A percentile compares a stretch with the other conserved stretches of the same genome.
Conservation (phyloP, 2,888 invertebrate genomes). For the Scaptomyza cyrtandrae region DNA sequence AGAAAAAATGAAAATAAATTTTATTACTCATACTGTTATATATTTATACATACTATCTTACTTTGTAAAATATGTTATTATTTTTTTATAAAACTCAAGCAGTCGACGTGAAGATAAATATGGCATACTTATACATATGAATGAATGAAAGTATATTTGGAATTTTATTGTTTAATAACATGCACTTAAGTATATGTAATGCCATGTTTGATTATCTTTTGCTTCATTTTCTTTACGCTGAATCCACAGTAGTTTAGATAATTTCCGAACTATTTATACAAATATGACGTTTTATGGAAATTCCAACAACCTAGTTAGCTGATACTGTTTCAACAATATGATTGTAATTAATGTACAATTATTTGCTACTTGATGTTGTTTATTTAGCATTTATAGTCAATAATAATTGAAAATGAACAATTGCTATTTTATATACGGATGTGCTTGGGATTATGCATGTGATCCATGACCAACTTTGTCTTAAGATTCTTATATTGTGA, state of each 20-base stretch:
- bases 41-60: background rate
- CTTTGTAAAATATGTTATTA: background rate
- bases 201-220: background rate
- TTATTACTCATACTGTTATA: background rate
- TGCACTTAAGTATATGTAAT: background rate
- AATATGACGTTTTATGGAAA: slow-evolving; percentile 10
- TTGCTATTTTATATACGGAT: background rate
- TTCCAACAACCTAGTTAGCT: slow-evolving; percentile 2
- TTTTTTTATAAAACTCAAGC: background rate
- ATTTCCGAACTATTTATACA: background rate
- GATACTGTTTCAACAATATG: background rate
- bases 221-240: slow-evolving; percentile 1
- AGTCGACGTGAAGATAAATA: background rate
- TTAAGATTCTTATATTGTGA: background rate
- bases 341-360: too few species aligned
- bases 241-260: background rate
- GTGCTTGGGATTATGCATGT: background rate
- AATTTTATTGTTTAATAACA: background rate
- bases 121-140: background rate
- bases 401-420: background rate
- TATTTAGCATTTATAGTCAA: background rate
- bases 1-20: background rate
- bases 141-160: background rate
- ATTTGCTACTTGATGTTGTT: too few species aligned
- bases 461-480: background rate